Evolutionary conservation across 2,888 invertebrate species (phyloP).

Genomic region (Dione vanillae): DNA sequence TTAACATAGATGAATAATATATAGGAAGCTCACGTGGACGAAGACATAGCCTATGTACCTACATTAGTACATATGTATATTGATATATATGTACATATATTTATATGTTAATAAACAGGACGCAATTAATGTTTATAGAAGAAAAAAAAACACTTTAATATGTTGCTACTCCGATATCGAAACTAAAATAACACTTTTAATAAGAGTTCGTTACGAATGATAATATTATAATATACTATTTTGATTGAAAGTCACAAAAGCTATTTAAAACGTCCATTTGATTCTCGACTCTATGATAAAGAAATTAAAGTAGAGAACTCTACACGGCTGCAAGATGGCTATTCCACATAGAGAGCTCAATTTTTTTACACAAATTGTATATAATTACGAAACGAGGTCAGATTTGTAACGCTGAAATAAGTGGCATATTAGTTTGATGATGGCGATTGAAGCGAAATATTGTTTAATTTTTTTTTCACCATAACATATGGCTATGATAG

Average conservation of each 20-base stretch:
- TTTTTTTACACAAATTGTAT: constrained; percentile 35
- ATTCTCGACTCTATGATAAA: not conserved
- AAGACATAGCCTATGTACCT: too few relatives aligned
- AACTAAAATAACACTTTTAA: constrained; percentile 20
- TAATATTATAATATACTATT: constrained; percentile 25
- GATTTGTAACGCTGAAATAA: constrained; percentile 29
- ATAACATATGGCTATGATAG: constrained; percentile 13
- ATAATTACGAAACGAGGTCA: constrained; percentile 36
- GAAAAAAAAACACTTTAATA: not conserved
- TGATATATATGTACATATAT: not conserved
- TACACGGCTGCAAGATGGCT: not conserved
- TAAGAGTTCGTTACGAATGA: constrained; percentile 23
- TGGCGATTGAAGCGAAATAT: constrained; percentile 26
- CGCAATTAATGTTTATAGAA: not conserved
- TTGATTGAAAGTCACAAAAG: constrained; percentile 22
- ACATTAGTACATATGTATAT: too few relatives aligned
- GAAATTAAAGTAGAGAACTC: not conserved
- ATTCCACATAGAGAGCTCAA: constrained; percentile 20
- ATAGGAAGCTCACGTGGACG: too few relatives aligned
- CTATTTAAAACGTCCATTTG: not conserved
- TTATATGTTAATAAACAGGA: not conserved
- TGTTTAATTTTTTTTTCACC: constrained; percentile 15
- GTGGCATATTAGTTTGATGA: constrained; percentile 27
- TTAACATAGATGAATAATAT: too few relatives aligned
- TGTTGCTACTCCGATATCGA: not conserved